phyloP scores from a whole-genome alignment of 2,888 invertebrate genomes.

The Drosophila birchii region DNA sequence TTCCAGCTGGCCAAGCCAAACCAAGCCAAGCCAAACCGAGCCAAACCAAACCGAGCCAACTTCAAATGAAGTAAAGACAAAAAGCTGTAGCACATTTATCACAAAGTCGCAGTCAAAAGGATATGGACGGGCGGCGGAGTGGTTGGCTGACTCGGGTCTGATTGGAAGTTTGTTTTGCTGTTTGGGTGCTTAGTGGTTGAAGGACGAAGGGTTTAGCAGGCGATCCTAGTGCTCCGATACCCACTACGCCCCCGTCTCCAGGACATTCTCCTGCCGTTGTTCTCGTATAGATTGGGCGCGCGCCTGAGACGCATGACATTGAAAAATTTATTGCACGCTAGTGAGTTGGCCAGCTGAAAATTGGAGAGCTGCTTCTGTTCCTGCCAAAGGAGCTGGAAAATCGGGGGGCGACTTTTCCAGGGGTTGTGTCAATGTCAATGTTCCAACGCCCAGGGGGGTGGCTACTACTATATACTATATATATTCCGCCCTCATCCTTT shows the following conservation, averaged over 20 bases:
- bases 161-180: slow-evolving; percentile 79
- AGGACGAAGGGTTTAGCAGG: slow-evolving; percentile 41
- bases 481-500: background rate
- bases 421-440: slow-evolving; percentile 78
- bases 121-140: slow-evolving; percentile 17
- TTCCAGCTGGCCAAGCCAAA: slow-evolving; percentile 33
- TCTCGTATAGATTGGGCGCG: slow-evolving; percentile 71
- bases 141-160: slow-evolving; percentile 66
- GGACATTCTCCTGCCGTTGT: slow-evolving; percentile 45
- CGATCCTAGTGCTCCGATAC: slow-evolving; percentile 37
- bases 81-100: slow-evolving; percentile 80
- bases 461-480: background rate
- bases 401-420: slow-evolving; percentile 67
- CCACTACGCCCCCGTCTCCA: slow-evolving; percentile 14
- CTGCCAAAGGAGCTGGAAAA: slow-evolving; percentile 45
- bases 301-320: slow-evolving; percentile 79
- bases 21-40: slow-evolving; percentile 35
- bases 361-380: slow-evolving; percentile 8
- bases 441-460: slow-evolving; percentile 26
- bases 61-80: slow-evolving; percentile 79
- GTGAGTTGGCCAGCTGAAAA: slow-evolving; percentile 61
- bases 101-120: slow-evolving; percentile 67
- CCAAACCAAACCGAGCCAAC: slow-evolving; percentile 45
- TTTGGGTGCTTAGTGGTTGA: slow-evolving; percentile 76
- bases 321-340: slow-evolving; percentile 83